Conservation (phyloP, 2,113 vertebrate genomes). For the Genyomyrus donnyi region DNA sequence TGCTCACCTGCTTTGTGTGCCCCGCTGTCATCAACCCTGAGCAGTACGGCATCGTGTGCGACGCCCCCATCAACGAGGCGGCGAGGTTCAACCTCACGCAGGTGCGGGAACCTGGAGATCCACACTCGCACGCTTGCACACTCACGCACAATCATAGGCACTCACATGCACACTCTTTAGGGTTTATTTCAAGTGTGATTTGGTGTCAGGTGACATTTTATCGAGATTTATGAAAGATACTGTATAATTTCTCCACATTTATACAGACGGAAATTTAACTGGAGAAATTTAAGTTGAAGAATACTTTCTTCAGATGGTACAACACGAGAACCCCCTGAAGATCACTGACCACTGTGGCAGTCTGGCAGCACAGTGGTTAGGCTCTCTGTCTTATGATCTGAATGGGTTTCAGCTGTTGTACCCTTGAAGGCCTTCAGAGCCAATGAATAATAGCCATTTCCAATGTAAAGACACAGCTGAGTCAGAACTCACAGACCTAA, state of each 20-base stretch:
- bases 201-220: background rate
- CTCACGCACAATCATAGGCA: background rate
- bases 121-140: background rate
- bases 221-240: background rate
- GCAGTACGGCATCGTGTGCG: slow-evolving; percentile 95
- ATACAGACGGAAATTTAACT: background rate
- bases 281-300: background rate
- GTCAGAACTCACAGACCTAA: background rate
- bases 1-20: slow-evolving; percentile 94
- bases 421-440: background rate
- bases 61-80: slow-evolving; percentile 96
- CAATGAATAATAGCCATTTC: background rate
- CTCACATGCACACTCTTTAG: background rate
- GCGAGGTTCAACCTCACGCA: slow-evolving; percentile 97
- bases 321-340: background rate
- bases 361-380: background rate
- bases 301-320: background rate
- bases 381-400: background rate
- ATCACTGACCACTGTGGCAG: background rate
- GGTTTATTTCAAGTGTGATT: background rate
- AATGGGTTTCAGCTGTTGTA: too few species aligned
- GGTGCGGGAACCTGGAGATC: slow-evolving; percentile 52
- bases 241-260: background rate
- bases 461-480: background rate
- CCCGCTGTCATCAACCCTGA: slow-evolving; percentile 94